Percentiles rank a stretch among this genome's conserved stretches.
Conservation (phyloP, 2,888 invertebrate genomes). For the Leptura quadrifasciata region DNA sequence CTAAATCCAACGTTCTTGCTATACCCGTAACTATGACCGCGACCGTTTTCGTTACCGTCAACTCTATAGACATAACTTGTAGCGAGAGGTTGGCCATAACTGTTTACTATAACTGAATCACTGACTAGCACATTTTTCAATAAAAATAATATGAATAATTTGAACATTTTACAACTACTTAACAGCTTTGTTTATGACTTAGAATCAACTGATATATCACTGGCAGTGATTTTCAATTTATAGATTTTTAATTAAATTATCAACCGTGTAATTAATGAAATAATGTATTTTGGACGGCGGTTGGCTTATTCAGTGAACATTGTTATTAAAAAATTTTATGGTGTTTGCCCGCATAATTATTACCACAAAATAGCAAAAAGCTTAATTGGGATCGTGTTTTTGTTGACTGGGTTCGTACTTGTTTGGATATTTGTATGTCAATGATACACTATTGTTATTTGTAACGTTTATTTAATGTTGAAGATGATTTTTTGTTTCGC, state of each 20-base stretch:
- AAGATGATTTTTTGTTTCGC: no score
- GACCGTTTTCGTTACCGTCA: neutral
- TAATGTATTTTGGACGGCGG: constrained; percentile 18
- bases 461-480: neutral
- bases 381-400: constrained; percentile 26
- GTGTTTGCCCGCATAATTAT: constrained; percentile 19
- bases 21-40: neutral
- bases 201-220: neutral
- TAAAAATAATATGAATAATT: neutral
- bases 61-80: constrained; percentile 1
- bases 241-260: constrained; percentile 35
- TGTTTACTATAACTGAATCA: neutral
- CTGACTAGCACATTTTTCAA: constrained; percentile 1
- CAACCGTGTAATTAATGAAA: constrained; percentile 27
- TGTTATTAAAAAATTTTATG: constrained; percentile 25
- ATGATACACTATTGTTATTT: constrained; percentile 12
- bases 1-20: constrained; percentile 20
- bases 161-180: constrained; percentile 18
- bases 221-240: constrained; percentile 23
- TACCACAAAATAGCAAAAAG: constrained; percentile 34
- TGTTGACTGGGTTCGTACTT: constrained; percentile 19
- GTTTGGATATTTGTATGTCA: constrained; percentile 32
- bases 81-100: neutral
- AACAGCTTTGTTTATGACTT: neutral
- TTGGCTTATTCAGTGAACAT: constrained; percentile 17